These are phyloP conservation scores for Clarias magur DNA, from an alignment of 2,113 vertebrate genomes.

Conservation along the genomic window DNA sequence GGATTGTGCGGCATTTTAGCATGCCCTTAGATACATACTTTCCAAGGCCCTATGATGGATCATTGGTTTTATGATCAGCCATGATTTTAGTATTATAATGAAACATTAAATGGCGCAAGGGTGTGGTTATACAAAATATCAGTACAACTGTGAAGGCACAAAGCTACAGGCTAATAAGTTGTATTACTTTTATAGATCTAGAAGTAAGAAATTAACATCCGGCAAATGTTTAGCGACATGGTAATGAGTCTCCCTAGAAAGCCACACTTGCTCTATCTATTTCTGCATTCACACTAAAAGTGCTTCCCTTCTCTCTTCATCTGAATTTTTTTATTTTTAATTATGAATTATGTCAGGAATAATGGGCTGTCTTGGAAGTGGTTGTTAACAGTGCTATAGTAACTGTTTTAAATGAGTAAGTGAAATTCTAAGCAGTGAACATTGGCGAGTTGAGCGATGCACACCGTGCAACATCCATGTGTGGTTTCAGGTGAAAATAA, in stretches of 20 bases:
- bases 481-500: neutral
- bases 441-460: neutral
- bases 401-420: neutral
- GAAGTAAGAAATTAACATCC: neutral
- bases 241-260: neutral
- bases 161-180: neutral
- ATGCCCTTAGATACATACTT: neutral
- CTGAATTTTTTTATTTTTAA: neutral
- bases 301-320: neutral
- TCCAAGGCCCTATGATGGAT: neutral
- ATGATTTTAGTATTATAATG: neutral
- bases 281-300: neutral
- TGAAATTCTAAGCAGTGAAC: neutral
- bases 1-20: neutral
- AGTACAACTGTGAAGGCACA: neutral
- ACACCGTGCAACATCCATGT: neutral
- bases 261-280: neutral
- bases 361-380: neutral
- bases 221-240: neutral
- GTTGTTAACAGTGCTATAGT: neutral
- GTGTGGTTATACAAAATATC: neutral
- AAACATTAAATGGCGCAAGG: neutral
- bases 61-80: neutral
- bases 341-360: neutral
- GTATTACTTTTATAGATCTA: neutral